Base-by-base conservation (phyloP, 2,888 invertebrate genomes). In the Acrobasis suavella region DNA sequence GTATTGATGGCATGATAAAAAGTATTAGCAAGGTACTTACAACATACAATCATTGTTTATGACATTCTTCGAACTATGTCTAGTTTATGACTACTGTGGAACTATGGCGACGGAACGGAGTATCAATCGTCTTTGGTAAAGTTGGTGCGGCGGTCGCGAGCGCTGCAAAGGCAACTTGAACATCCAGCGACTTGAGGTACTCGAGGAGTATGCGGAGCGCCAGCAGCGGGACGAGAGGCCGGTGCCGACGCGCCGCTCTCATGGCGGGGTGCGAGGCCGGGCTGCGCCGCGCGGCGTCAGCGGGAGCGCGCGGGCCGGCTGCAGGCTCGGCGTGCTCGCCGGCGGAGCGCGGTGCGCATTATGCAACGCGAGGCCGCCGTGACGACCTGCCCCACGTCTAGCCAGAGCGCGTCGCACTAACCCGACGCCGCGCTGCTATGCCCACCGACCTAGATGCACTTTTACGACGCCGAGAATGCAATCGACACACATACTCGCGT, bases 401-500 rank as follows among this genome's bases (percentile, higher is more conserved):
- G 82, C 83, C 82, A 81, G 82, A 84, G 79, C 84, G 83, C 83
- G 78, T 78, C 84, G 86, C 83, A 87, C 91, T 91, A 86, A 85
- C 86, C 82, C 89, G 84, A 81, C 84, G 83, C 80, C 77, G 78
- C 78, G 77, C 72, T 75, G 83, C 85, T 85, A 81, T 80, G 86
- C 89, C 88, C 85, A 83, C 87, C 90, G 91, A 89, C 92, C 91
- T 87, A 92, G 85, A 92, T 93, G 92, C 92, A 92, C 91, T 92
- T 91, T 89, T 90, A 86, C 91, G 85, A 87, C 80, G 85, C 77
- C 79, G 85, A 86, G 89, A 90, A 90, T 90, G 89, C 91, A 87
- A 89, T 91, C 91, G 91, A 89, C 91, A 89, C 85, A 91, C 86
- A 91, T 91, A 91, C 86, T 90, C 91, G 91, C 92, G 89, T 92